Evolutionary conservation across 2,888 invertebrate species (phyloP), one percentile per base, ranked within the genome.

Genomic region (Masnerella sp.): DNA sequence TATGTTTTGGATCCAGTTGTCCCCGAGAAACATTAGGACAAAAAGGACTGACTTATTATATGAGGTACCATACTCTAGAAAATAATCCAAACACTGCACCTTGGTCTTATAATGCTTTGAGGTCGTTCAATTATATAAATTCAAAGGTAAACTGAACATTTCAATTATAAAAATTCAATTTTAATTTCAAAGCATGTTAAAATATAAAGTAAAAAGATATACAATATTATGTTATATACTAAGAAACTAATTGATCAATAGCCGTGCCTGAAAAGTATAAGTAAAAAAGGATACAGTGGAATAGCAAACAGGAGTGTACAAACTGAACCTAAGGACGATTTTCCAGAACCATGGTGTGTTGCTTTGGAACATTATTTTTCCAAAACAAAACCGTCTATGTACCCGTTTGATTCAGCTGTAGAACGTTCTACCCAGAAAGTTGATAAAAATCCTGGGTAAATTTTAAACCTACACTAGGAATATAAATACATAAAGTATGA

Each of bases 1-100:
- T 86, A 80, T 85, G 84, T 52, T 86, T 86, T 47, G 85, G 85
- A 22, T 85, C 85, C 5, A 80, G 81, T 58, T 76, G 78, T 59
- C 51, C 80, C 12, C 77, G 85, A 5, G 81, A 84, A 58, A 79
- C 80, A 11, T 77, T 77, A 14, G 77, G 77, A n/a, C 78, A 68
- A 43, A 81, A 76, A 36, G 81, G 82, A 11, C 79, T 81, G 75
- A 82, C 49, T 45, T 49, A 81, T 8, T 84, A 84, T 51, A 85
- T 85, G 85, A 79, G 71, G 51, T 75, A 79, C 58, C 78, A 82
- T 43, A 73, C 72, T 4, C 42, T 49, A 4, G 85, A 85, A 58
- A 75, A 84, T 59, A 70, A 79, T 77, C 78, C 81, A 9, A 79
- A 79, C 45, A 58, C 84, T 52, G 76, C 80, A 32, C 83, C 85